Evolutionary conservation across 2,113 vertebrate genomes (phyloP).

Genomic region (Lucifuga dentata): DNA sequence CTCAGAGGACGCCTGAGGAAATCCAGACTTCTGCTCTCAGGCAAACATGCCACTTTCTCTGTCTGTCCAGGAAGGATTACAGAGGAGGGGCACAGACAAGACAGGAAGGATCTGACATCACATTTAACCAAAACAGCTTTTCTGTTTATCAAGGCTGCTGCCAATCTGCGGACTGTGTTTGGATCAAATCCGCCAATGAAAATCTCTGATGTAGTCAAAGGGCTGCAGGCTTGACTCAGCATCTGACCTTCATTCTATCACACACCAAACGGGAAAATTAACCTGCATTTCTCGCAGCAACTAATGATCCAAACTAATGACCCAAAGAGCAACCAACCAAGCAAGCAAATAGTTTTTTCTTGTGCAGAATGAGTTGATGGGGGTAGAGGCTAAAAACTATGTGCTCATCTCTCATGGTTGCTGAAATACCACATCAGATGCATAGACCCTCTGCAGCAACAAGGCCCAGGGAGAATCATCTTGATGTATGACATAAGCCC

Average conservation of each 20-base stretch:
- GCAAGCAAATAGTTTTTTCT: too few species aligned
- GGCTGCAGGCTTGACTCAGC: too few species aligned
- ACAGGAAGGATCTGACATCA: constrained; percentile 44
- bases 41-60: constrained; percentile 42
- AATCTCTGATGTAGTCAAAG: too few species aligned
- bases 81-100: constrained; percentile 11
- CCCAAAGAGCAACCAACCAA: too few species aligned
- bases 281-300: constrained; percentile 30
- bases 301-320: constrained; percentile 45
- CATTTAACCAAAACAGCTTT: not conserved
- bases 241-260: not conserved
- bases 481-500: constrained; percentile 55
- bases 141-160: not conserved
- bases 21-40: constrained; percentile 45
- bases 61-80: constrained; percentile 42
- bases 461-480: constrained; percentile 45
- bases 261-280: constrained; percentile 14
- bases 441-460: constrained; percentile 44
- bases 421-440: constrained; percentile 34
- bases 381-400: constrained; percentile 60
- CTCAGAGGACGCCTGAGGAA: constrained; percentile 53
- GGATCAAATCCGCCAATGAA: constrained; percentile 2
- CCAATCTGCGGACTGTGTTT: constrained; percentile 13
- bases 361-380: constrained; percentile 39
- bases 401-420: constrained; percentile 34